These are phyloP conservation scores for Zeugodacus cucurbitae DNA, from an alignment of 1,140 invertebrate genomes.

Conservation along the genomic window DNA sequence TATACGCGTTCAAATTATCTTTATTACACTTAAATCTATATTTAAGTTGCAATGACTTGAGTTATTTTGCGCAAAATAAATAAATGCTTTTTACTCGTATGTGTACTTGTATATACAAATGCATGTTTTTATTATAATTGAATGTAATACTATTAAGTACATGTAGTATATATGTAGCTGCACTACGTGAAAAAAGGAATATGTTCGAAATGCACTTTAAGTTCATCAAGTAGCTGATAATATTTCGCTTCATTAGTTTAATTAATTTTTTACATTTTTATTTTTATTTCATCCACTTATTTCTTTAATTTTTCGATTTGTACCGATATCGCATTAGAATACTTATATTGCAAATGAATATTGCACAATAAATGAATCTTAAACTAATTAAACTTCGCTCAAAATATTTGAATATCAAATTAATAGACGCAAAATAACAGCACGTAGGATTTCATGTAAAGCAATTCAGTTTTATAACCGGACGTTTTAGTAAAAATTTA, in stretches of 20 bases:
- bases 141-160: not conserved
- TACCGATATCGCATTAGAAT: too few relatives aligned
- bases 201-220: constrained; percentile 4
- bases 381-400: too few relatives aligned
- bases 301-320: too few relatives aligned
- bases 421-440: too few relatives aligned
- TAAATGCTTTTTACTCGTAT: not conserved
- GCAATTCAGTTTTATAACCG: too few relatives aligned
- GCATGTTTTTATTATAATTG: not conserved
- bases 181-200: constrained; percentile 13
- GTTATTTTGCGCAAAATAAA: not conserved
- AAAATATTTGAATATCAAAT: too few relatives aligned
- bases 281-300: not conserved
- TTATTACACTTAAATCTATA: not conserved
- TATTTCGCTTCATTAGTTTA: not conserved
- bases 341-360: too few relatives aligned
- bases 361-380: too few relatives aligned
- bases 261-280: not conserved
- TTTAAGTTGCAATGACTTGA: not conserved
- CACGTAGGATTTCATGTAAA: too few relatives aligned
- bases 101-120: not conserved
- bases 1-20: not conserved
- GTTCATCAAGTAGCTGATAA: not conserved
- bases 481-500: too few relatives aligned
- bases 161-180: not conserved